These are phyloP conservation scores for Artemisiospiza belli DNA, from an alignment of 2,113 vertebrate species.

Conservation along the genomic window DNA sequence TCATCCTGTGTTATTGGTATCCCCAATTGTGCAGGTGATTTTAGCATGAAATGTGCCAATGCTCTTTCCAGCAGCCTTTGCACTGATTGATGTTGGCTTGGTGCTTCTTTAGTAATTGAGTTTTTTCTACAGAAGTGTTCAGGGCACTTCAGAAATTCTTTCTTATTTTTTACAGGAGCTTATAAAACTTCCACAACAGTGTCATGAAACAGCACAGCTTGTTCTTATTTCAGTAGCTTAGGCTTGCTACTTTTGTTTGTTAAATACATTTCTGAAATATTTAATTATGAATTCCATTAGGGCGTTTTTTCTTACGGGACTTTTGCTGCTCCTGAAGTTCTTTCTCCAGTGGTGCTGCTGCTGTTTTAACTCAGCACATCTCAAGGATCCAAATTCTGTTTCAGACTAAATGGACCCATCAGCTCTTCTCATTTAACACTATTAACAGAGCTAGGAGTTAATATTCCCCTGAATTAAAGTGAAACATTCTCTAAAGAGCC, in stretches of 20 bases:
- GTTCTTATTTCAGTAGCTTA: neutral
- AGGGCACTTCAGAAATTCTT: neutral
- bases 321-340: neutral
- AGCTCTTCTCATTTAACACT: neutral
- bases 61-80: neutral
- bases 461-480: neutral
- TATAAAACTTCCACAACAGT: slow-evolving; percentile 11
- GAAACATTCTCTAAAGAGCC: neutral
- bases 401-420: neutral
- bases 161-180: neutral
- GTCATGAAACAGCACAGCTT: neutral
- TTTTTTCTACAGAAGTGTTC: neutral
- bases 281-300: neutral
- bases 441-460: neutral
- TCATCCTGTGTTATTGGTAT: neutral
- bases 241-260: neutral
- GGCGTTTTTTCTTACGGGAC: neutral
- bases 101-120: neutral
- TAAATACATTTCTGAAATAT: neutral
- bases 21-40: neutral
- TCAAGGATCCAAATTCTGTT: neutral
- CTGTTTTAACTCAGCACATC: neutral
- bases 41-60: neutral
- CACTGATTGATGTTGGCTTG: neutral
- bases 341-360: neutral